Base-by-base conservation (phyloP, 2,113 vertebrate species). In the Dasyprocta punctata region DNA sequence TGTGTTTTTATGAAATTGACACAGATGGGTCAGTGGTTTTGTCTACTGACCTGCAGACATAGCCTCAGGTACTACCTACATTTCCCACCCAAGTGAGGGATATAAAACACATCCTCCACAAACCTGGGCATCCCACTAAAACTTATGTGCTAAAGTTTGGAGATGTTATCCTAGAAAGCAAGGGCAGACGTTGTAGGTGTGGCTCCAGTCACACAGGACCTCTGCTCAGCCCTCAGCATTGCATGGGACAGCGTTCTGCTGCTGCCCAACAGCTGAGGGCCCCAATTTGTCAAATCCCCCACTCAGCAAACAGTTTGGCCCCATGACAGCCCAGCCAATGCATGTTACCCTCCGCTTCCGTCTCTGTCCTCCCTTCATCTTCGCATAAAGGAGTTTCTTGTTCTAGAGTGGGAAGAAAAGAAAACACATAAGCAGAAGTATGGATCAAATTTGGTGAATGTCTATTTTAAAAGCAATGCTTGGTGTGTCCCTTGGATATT, bases 301-400 rank as follows among this genome's bases (percentile, higher is more conserved):
- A 0, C 78, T 91, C 89, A 41, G 54, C 75, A 58, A 91, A 60
- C 61, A n/a, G 14, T 28, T 19, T 17, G 28, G 81, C 67, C 95
- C 94, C 30, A 30, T 63, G 19, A 20, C 30, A 8, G 47, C 58
- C 63, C 92, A 1, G 49, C 75, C 49, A 10, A 9, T 1, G 13
- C 1, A 1, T 2, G 4, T 96, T 97, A 99, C 99, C 99, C 99
- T 99, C 98, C 99, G 99, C 98, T 99, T 99, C 98, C 99, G 99
- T 92, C 99, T 99, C 54, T 99, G 98, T 98, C 99, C 99, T 91
- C 98, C 99, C 96, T 98, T 99, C 98, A 99, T 98, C 98, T 99
- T 99, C 97, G 99, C 99, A 97, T 99, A 99, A 97, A 99, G 98
- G 98, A 99, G 98, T 91, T 99, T 99, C 99, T 99, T 99, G 98